phyloP scores from a whole-genome alignment of 2,797 vertebrate species.

The Columba guinea region DNA sequence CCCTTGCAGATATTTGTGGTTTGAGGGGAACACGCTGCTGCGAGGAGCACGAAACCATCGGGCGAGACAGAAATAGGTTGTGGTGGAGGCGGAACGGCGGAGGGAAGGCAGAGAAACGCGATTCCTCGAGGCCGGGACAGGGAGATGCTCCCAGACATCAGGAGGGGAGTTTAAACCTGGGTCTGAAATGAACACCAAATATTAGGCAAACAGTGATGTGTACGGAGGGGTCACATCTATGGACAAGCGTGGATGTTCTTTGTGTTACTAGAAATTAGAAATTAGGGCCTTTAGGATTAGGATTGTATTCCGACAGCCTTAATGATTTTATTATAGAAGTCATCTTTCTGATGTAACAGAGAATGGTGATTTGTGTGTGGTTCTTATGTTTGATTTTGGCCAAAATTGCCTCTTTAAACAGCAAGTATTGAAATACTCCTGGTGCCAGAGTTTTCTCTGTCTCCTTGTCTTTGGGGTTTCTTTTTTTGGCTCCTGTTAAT shows the following conservation, averaged over 20 bases:
- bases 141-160: not conserved
- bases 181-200: not conserved
- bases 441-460: not conserved
- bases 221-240: not conserved
- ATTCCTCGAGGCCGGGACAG: not conserved
- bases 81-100: not conserved
- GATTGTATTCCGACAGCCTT: not conserved
- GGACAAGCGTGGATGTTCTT: not conserved
- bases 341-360: not conserved
- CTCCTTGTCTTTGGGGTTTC: not conserved
- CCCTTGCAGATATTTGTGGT: not conserved
- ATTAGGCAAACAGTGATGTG: not conserved
- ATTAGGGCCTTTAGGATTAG: not conserved
- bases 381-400: not conserved
- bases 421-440: not conserved
- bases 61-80: not conserved
- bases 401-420: not conserved
- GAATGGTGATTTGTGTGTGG: not conserved
- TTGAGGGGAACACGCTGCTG: not conserved
- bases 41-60: accelerated
- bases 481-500: not conserved
- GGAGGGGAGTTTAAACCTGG: not conserved
- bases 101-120: not conserved
- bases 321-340: not conserved
- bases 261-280: not conserved